A percentile compares a stretch with the other conserved stretches of the same genome.
phyloP scores from a whole-genome alignment of 2,113 vertebrate genomes.

The Ammodytes marinus region DNA sequence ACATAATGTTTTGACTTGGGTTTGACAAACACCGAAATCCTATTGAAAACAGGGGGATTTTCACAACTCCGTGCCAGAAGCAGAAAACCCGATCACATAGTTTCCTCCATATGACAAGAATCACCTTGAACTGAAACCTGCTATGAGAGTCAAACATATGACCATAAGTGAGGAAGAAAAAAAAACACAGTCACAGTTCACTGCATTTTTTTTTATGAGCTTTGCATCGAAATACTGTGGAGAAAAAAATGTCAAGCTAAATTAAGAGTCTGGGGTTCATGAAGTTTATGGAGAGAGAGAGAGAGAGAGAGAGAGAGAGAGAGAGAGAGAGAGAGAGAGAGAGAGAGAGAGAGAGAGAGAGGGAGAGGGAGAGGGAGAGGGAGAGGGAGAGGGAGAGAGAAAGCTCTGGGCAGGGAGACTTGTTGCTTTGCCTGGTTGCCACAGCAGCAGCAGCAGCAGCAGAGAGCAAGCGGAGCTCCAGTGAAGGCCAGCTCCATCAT shows the following conservation, averaged over 20 bases:
- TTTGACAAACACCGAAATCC: constrained; percentile 24
- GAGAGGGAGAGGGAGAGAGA: neutral
- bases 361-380: too few species aligned
- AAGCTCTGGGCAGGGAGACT: constrained; percentile 48
- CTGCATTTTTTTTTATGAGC: constrained; percentile 40
- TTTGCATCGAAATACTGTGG: constrained; percentile 49
- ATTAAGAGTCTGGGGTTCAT: constrained; percentile 52
- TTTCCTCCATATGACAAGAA: constrained; percentile 31
- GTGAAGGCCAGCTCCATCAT: constrained; percentile 67
- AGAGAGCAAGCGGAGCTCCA: constrained; percentile 61
- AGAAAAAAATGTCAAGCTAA: constrained; percentile 37
- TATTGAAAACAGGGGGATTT: constrained; percentile 15
- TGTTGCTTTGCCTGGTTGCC: constrained; percentile 74
- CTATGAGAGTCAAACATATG: constrained; percentile 22
- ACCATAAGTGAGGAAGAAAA: constrained; percentile 9
- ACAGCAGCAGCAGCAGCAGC: constrained; percentile 72
- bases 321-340: too few species aligned
- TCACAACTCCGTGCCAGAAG: constrained; percentile 2
- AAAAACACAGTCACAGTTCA: constrained; percentile 48
- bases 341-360: too few species aligned
- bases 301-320: too few species aligned
- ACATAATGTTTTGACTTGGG: constrained; percentile 17
- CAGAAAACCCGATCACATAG: constrained; percentile 22
- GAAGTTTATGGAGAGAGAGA: constrained; percentile 12
- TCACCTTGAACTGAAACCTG: constrained; percentile 22